Conservation (phyloP, 2,888 invertebrate species). For the Tenthredo livida region DNA sequence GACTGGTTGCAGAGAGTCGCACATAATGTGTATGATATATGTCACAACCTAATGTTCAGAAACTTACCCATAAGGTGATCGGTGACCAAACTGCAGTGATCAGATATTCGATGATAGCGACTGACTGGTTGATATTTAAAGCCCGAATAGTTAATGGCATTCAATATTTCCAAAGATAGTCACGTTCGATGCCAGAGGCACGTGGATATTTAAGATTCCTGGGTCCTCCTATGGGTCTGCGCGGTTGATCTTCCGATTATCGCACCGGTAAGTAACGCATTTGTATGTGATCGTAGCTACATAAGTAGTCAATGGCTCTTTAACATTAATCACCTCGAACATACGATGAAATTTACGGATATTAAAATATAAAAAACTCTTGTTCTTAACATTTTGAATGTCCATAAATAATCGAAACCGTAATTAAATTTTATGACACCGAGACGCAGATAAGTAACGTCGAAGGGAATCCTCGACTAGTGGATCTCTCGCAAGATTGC, state of each 20-base stretch:
- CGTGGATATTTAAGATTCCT: slow-evolving; percentile 63
- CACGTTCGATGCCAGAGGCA: slow-evolving; percentile 51
- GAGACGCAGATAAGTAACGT: background rate
- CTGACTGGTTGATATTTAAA: slow-evolving; percentile 31
- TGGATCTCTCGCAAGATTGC: background rate
- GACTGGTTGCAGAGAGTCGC: background rate
- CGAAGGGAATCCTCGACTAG: background rate
- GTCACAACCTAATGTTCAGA: background rate
- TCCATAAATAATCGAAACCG: slow-evolving; percentile 34
- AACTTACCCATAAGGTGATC: slow-evolving; percentile 19
- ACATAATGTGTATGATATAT: background rate
- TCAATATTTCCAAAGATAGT: slow-evolving; percentile 48
- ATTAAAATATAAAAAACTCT: slow-evolving; percentile 26
- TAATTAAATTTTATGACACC: slow-evolving; percentile 40
- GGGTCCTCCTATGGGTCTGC: slow-evolving; percentile 34
- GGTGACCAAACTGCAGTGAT: slow-evolving; percentile 22
- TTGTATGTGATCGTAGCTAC: slow-evolving; percentile 36
- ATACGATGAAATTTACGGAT: slow-evolving; percentile 24
- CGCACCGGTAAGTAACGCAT: slow-evolving; percentile 32
- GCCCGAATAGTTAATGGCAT: slow-evolving; percentile 40
- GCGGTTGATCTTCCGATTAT: slow-evolving; percentile 38
- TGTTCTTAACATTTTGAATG: slow-evolving; percentile 27
- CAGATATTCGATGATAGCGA: slow-evolving; percentile 35
- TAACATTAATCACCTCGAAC: slow-evolving; percentile 46
- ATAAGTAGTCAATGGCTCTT: slow-evolving; percentile 16